These are phyloP conservation scores for Nymphalis c-album DNA, from an alignment of 2,888 invertebrate genomes.

Conservation along the genomic window DNA sequence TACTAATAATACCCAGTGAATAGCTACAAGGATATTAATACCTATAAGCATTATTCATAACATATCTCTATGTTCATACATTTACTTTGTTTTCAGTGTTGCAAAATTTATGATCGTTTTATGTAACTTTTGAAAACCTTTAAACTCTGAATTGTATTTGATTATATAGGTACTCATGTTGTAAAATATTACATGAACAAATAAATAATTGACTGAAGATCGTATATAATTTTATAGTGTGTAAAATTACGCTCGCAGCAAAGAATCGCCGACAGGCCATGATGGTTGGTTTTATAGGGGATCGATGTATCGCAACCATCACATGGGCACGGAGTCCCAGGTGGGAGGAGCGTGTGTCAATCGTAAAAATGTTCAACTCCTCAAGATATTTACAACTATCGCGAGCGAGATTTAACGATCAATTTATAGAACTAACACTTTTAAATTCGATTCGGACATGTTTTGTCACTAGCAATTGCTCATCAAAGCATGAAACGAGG, in stretches of 20 bases:
- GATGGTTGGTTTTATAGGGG: slow-evolving; percentile 62
- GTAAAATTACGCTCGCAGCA: slow-evolving; percentile 37
- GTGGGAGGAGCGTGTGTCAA: slow-evolving; percentile 71
- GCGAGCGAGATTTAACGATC: slow-evolving; percentile 76
- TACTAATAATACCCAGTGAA: too few species aligned
- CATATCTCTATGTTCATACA: not conserved
- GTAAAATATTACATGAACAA: slow-evolving; percentile 20
- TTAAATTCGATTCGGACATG: slow-evolving; percentile 73
- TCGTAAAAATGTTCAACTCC: slow-evolving; percentile 72
- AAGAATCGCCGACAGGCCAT: slow-evolving; percentile 47
- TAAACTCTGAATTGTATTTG: slow-evolving; percentile 29
- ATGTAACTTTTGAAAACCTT: slow-evolving; percentile 18
- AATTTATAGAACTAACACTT: slow-evolving; percentile 77
- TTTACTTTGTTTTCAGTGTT: not conserved
- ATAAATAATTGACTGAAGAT: slow-evolving; percentile 40
- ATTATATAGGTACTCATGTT: slow-evolving; percentile 24
- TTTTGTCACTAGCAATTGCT: slow-evolving; percentile 65
- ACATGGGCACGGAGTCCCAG: slow-evolving; percentile 68
- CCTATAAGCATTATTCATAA: not conserved
- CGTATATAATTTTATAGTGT: slow-evolving; percentile 34
- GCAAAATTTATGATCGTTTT: slow-evolving; percentile 7
- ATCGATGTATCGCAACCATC: slow-evolving; percentile 57
- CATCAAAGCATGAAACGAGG: slow-evolving; percentile 56
- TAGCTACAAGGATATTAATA: too few species aligned
- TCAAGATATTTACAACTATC: slow-evolving; percentile 77